phyloP scores from a whole-genome alignment of 2,888 invertebrate genomes.

The Platycheirus rosarum region DNA sequence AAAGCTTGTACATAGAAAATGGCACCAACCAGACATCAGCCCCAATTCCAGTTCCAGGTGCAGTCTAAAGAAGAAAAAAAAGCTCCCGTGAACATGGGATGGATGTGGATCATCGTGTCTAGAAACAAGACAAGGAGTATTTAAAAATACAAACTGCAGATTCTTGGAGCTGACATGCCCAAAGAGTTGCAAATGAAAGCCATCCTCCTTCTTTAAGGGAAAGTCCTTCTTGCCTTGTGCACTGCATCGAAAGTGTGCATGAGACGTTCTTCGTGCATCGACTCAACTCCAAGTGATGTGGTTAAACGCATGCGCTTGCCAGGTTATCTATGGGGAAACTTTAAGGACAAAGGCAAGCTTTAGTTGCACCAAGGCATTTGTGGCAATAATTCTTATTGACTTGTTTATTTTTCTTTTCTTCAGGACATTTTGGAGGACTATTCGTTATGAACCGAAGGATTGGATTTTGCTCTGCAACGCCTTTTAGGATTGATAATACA shows the following conservation, averaged over 20 bases:
- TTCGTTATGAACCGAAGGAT: conserved; percentile 43
- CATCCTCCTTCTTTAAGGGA: conserved; percentile 55
- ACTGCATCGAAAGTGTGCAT: conserved; percentile 64
- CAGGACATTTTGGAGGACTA: conserved; percentile 24
- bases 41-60: conserved; percentile 62
- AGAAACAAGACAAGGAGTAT: conserved; percentile 20
- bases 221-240: conserved; percentile 43
- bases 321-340: conserved; percentile 37
- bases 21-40: conserved; percentile 56
- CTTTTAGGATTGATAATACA: conserved; percentile 39
- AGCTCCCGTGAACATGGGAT: conserved; percentile 25
- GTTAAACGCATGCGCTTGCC: conserved; percentile 64
- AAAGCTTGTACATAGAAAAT: conserved; percentile 45
- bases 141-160: no score
- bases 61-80: conserved; percentile 50
- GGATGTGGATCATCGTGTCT: conserved; percentile 12
- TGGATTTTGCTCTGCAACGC: conserved; percentile 59
- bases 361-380: conserved; percentile 51
- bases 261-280: conserved; percentile 53
- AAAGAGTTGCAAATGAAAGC: conserved; percentile 16
- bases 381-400: conserved; percentile 21
- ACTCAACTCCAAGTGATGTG: conserved; percentile 1
- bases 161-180: conserved; percentile 35
- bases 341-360: conserved; percentile 53
- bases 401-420: conserved; percentile 48